A percentile compares a stretch with the other conserved stretches of the same genome.
Evolutionary conservation across 1,140 invertebrate species (phyloP).

Genomic region (Hormaphis cornu): DNA sequence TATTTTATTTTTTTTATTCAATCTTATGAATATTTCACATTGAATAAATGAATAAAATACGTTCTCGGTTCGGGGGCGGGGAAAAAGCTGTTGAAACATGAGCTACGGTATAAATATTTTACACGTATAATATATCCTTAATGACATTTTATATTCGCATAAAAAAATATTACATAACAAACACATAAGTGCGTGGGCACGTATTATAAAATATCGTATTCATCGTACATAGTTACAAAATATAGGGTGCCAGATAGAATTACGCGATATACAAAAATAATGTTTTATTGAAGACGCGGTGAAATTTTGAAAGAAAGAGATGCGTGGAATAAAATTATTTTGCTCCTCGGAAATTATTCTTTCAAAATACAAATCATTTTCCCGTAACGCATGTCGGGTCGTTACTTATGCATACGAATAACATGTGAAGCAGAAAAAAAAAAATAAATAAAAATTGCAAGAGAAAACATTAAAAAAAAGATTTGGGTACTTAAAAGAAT

Average conservation of each 20-base stretch:
- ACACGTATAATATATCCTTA: background rate
- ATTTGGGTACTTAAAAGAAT: too few relatives aligned
- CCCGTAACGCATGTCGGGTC: too few relatives aligned
- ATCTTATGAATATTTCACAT: background rate
- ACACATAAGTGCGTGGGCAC: background rate
- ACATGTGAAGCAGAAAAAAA: too few relatives aligned
- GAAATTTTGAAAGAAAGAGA: background rate
- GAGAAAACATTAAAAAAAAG: too few relatives aligned
- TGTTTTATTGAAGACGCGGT: background rate
- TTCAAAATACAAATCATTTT: too few relatives aligned
- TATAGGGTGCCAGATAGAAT: background rate
- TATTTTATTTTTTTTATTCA: background rate
- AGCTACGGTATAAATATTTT: background rate
- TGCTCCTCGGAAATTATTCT: too few relatives aligned
- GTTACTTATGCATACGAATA: too few relatives aligned
- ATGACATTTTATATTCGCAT: background rate
- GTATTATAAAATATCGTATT: background rate
- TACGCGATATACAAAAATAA: background rate
- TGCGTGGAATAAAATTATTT: too few relatives aligned
- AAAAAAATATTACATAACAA: background rate
- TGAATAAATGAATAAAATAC: background rate
- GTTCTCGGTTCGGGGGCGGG: too few relatives aligned
- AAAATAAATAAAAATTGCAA: too few relatives aligned
- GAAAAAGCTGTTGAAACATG: background rate
- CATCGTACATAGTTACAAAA: background rate